Evolutionary conservation across 64 coral and sea anemone genomes (phyloP).

Genomic region (Trachythela sp.): DNA sequence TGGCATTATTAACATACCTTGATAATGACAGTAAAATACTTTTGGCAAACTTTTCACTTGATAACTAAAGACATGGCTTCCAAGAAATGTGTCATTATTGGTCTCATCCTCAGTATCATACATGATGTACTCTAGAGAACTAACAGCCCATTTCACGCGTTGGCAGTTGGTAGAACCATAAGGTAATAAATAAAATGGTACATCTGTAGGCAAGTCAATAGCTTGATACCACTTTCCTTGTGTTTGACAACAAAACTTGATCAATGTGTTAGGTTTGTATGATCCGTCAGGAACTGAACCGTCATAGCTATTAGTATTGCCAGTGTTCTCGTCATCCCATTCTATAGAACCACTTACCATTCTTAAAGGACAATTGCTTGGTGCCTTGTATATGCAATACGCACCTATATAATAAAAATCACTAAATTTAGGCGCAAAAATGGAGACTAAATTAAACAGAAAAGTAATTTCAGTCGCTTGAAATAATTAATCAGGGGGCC

Average conservation of each 20-base stretch:
- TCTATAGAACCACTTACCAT: background rate
- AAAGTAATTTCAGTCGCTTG: too few species aligned
- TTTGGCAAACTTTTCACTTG: background rate
- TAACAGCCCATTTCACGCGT: background rate
- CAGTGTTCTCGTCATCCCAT: background rate
- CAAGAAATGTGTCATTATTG: background rate
- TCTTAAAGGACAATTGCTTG: background rate
- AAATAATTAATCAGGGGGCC: too few species aligned
- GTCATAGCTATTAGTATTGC: background rate
- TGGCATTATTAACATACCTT: too few species aligned
- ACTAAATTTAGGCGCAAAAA: too few species aligned
- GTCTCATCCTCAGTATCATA: background rate
- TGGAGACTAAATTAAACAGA: too few species aligned
- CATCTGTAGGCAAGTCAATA: background rate
- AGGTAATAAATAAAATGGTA: background rate
- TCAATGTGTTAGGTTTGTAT: background rate
- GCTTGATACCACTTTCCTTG: background rate
- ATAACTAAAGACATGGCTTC: background rate
- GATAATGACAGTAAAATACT: background rate
- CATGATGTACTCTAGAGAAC: background rate
- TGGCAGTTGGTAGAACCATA: background rate
- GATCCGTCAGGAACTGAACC: background rate
- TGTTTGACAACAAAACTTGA: background rate
- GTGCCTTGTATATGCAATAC: background rate
- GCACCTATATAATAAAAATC: background rate